Evolutionary conservation across 2,113 vertebrate genomes (phyloP).

Genomic region (Daboia siamensis): DNA sequence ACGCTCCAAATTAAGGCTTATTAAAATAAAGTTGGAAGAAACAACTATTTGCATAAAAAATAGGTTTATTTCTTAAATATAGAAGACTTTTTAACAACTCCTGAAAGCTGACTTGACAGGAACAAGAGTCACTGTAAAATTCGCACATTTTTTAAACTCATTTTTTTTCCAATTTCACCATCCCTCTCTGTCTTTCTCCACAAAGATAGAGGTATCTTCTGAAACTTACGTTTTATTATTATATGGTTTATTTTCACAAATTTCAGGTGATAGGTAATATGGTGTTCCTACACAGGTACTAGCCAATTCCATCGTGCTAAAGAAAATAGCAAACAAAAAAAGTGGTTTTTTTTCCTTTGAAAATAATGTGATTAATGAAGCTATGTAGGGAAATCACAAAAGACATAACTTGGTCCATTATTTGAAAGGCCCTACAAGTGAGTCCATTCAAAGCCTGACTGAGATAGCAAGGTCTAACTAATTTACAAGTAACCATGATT

Average conservation of each 20-base stretch:
- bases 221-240: constrained; percentile 91
- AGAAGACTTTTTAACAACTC: background rate
- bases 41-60: background rate
- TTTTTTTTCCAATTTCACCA: background rate
- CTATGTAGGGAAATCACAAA: accelerated
- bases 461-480: background rate
- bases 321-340: constrained; percentile 34
- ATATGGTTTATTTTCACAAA: constrained; percentile 89
- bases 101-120: background rate
- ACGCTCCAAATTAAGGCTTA: background rate
- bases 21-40: background rate
- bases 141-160: background rate
- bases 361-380: background rate
- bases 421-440: background rate
- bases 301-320: constrained; percentile 86
- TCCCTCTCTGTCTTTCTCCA: background rate
- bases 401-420: background rate
- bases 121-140: background rate
- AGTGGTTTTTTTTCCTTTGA: background rate
- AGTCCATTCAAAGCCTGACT: background rate
- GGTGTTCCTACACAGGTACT: constrained; percentile 87
- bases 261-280: constrained; percentile 91
- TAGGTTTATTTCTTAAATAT: background rate
- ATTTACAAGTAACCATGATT: background rate
- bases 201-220: background rate